These are phyloP conservation scores for Microcebus lehilahytsara DNA, from an alignment of 2,113 vertebrate genomes.

Conservation along the genomic window DNA sequence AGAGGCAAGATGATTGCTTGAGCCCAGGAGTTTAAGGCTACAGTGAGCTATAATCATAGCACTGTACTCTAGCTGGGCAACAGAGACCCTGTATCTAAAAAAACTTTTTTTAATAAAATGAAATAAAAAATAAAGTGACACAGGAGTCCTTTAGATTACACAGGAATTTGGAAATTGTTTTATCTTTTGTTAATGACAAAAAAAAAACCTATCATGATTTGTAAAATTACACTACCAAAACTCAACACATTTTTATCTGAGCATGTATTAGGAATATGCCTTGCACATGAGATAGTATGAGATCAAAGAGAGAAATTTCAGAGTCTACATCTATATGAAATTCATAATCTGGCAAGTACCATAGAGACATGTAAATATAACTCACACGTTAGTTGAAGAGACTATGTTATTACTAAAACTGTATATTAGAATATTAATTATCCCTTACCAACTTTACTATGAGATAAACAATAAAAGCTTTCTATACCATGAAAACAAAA, in stretches of 20 bases:
- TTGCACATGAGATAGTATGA: background rate
- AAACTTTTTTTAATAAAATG: too few species aligned
- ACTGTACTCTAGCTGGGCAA: too few species aligned
- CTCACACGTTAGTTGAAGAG: background rate
- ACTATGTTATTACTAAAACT: background rate
- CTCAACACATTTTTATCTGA: conserved; percentile 29
- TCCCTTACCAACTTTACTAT: background rate
- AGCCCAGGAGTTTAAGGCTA: too few species aligned
- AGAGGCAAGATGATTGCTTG: too few species aligned
- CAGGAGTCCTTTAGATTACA: background rate
- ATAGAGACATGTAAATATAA: background rate
- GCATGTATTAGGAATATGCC: background rate
- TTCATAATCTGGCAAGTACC: background rate
- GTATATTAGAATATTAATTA: conserved; percentile 27
- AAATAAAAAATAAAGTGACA: background rate
- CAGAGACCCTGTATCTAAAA: too few species aligned
- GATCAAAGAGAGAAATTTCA: conserved; percentile 16
- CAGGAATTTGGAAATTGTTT: background rate
- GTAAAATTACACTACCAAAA: background rate
- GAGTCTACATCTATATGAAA: background rate
- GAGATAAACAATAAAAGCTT: conserved; percentile 43
- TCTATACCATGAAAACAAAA: background rate
- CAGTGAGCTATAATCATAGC: too few species aligned
- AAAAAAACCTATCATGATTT: background rate
- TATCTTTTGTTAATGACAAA: conserved; percentile 6